Conservation (phyloP, 2,797 vertebrate species). For the Rousettus madagascariensis region DNA sequence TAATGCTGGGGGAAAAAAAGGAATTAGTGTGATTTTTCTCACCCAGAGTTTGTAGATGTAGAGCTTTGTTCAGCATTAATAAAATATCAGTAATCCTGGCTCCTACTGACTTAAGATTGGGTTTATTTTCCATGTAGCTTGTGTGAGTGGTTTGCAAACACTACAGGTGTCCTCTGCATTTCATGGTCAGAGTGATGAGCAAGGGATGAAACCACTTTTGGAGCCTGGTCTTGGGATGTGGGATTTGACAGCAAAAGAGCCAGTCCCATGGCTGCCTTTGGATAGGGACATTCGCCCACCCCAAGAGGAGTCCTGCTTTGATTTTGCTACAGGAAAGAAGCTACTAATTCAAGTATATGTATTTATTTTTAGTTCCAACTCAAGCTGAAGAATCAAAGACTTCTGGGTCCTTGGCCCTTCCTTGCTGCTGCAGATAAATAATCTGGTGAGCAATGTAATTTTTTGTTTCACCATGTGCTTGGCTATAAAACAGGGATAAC, state of each 20-base stretch:
- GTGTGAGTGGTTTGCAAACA: neutral
- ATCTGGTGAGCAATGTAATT: neutral
- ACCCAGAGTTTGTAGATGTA: neutral
- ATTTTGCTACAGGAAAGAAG: neutral
- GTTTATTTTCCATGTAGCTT: neutral
- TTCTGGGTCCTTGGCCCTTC: constrained; percentile 33
- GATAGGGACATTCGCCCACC: neutral
- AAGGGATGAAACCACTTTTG: neutral
- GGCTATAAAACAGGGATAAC: neutral
- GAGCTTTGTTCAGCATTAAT: neutral
- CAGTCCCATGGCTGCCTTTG: neutral
- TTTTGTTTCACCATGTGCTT: neutral
- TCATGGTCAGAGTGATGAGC: neutral
- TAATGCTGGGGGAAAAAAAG: neutral
- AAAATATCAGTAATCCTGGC: neutral
- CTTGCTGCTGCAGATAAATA: neutral
- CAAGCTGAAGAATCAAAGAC: constrained; percentile 35
- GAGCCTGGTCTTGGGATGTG: neutral
- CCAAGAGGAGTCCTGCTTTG: neutral
- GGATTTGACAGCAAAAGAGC: neutral
- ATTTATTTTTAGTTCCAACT: constrained; percentile 41
- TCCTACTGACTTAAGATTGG: neutral
- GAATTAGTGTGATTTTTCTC: neutral
- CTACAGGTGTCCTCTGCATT: neutral
- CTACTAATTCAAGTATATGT: neutral